Conservation (phyloP, 2,797 vertebrate genomes). For the Apodemus agrarius region DNA sequence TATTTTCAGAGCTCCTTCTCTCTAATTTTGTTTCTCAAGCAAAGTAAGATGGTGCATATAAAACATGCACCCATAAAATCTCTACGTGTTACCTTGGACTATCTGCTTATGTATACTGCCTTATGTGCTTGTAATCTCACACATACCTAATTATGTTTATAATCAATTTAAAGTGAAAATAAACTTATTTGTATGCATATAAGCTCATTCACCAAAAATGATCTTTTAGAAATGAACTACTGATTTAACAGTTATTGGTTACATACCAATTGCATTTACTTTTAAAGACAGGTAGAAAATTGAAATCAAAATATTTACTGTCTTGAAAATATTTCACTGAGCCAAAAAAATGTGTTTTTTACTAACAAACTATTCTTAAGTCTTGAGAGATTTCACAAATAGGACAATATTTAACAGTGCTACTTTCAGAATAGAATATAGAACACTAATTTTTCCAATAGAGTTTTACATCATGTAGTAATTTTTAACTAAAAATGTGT, state of each 20-base stretch:
- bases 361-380: background rate
- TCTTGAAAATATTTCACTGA: slow-evolving; percentile 51
- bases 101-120: background rate
- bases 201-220: slow-evolving; percentile 21
- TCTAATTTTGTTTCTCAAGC: slow-evolving; percentile 15
- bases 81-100: slow-evolving; percentile 6
- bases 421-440: slow-evolving; percentile 38
- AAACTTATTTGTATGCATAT: background rate
- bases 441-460: slow-evolving; percentile 26
- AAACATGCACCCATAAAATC: background rate
- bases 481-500: background rate
- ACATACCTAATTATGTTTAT: slow-evolving; percentile 27
- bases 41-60: slow-evolving; percentile 15
- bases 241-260: slow-evolving; percentile 13
- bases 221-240: slow-evolving; percentile 47
- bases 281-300: slow-evolving; percentile 29
- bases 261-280: slow-evolving; percentile 19
- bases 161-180: slow-evolving; percentile 18
- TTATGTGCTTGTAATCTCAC: slow-evolving; percentile 16
- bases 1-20: background rate
- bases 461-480: slow-evolving; percentile 4
- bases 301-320: slow-evolving; percentile 15
- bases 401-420: slow-evolving; percentile 5
- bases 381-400: background rate
- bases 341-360: background rate